Base-by-base conservation (phyloP, 2,888 invertebrate species). In the Augochlorella aurata region DNA sequence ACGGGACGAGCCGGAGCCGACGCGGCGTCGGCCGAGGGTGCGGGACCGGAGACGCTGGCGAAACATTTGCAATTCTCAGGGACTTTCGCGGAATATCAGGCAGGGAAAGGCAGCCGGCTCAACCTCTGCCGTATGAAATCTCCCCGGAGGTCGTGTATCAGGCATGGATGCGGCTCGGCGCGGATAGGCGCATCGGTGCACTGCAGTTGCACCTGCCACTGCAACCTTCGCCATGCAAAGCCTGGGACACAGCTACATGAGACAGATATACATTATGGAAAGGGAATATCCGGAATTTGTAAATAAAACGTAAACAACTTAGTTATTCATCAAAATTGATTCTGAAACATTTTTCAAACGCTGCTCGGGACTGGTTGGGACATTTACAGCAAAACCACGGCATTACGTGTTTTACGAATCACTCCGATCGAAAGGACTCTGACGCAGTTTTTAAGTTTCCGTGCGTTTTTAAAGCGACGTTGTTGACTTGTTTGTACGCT, bases 21-120 rank as follows among this genome's bases (percentile, higher is more conserved):
- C 52, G 58, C 29, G 52, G 18, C 47, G 38, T 38, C 38, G 38
- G 10, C 38, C 44, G 65, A 44, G 65, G n/a, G 73, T 38, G 66
- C 18, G n/a, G 54, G n/a, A 77, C 7, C 18, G n/a, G 54, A n/a
- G 79, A 70, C 63, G 81, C 18, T 24, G 78, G 79, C 81, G 90
- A 89, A 90, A 90, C 90, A 91, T 91, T 91, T 91, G 91, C 91
- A 92, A 91, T 91, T 90, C 89, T 86, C 85, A 82, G 83, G 74
- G 81, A 87, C 86, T 87, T 77, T 79, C 80, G 71, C 54, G 79
- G 81, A 81, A 85, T 85, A 86, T 85, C 81, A 79, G 70, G 73
- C 71, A 75, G 63, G 83, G 72, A 77, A 82, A 80, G 82, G 69
- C 68, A 81, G 79, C 61, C 38, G 72, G 80, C 63, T 75, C 77